These are phyloP conservation scores for Rhabdornis inornatus DNA, from an alignment of 2,113 vertebrate species.

Conservation along the genomic window DNA sequence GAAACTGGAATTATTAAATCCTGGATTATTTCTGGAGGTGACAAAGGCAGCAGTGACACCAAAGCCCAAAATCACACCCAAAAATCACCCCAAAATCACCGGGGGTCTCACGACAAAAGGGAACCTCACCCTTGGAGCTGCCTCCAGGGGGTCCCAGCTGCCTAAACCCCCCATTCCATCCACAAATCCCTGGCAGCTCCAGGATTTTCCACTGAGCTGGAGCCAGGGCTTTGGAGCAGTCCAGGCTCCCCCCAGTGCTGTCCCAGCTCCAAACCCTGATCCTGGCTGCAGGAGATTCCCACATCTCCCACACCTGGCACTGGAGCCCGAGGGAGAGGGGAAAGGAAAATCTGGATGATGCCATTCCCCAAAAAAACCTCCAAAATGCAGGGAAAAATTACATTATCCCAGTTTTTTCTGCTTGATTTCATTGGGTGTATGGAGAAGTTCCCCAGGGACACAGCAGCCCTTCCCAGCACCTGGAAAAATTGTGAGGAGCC, in stretches of 20 bases:
- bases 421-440: not conserved
- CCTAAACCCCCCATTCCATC: not conserved
- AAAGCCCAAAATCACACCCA: not conserved
- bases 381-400: fast-evolving
- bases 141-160: not conserved
- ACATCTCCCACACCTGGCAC: fast-evolving
- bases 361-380: not conserved
- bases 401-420: not conserved
- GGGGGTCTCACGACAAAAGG: not conserved
- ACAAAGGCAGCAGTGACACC: not conserved
- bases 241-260: not conserved
- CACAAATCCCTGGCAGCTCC: not conserved
- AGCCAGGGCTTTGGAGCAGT: not conserved
- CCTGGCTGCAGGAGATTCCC: not conserved
- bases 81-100: not conserved
- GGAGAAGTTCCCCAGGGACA: not conserved
- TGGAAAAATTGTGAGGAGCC: not conserved
- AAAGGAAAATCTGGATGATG: not conserved
- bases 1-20: not conserved
- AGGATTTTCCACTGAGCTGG: not conserved
- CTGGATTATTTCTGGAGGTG: fast-evolving
- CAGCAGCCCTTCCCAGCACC: fast-evolving
- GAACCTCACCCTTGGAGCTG: fast-evolving
- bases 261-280: not conserved
- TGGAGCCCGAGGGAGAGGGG: fast-evolving